Percentiles rank a stretch among this genome's conserved stretches.
These are phyloP conservation scores for Ptilodon capucinus DNA, from an alignment of 2,888 invertebrate species.

Conservation along the genomic window DNA sequence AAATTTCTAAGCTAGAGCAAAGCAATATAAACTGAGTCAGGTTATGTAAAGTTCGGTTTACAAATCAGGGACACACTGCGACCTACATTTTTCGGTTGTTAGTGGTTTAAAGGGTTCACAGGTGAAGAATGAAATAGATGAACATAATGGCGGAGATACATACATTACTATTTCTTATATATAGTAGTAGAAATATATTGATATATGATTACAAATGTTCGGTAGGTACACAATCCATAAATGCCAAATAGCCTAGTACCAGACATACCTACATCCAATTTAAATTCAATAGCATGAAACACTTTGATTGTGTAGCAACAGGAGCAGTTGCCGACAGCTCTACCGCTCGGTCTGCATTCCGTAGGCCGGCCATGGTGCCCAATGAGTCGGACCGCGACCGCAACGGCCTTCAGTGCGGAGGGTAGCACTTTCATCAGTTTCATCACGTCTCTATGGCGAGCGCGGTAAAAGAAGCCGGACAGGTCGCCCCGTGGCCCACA, in stretches of 20 bases:
- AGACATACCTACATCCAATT: no score
- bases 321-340: background rate
- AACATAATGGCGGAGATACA: no score
- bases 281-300: background rate
- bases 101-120: constrained; percentile 11
- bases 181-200: no score
- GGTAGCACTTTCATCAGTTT: constrained; percentile 57
- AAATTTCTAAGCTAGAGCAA: constrained; percentile 11
- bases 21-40: constrained; percentile 5
- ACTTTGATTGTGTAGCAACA: background rate
- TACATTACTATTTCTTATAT: no score
- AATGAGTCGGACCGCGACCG: background rate
- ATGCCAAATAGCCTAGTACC: no score
- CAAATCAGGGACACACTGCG: constrained; percentile 25
- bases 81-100: constrained; percentile 20
- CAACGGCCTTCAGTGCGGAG: constrained; percentile 12
- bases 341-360: background rate
- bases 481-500: constrained; percentile 71
- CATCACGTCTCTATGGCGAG: constrained; percentile 36
- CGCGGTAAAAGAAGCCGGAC: constrained; percentile 54
- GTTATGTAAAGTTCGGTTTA: constrained; percentile 18
- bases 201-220: no score
- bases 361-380: background rate
- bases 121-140: no score
- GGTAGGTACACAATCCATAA: no score